These are phyloP conservation scores for Puffinus mauretanicus DNA, from an alignment of 2,113 vertebrate species.

Conservation along the genomic window DNA sequence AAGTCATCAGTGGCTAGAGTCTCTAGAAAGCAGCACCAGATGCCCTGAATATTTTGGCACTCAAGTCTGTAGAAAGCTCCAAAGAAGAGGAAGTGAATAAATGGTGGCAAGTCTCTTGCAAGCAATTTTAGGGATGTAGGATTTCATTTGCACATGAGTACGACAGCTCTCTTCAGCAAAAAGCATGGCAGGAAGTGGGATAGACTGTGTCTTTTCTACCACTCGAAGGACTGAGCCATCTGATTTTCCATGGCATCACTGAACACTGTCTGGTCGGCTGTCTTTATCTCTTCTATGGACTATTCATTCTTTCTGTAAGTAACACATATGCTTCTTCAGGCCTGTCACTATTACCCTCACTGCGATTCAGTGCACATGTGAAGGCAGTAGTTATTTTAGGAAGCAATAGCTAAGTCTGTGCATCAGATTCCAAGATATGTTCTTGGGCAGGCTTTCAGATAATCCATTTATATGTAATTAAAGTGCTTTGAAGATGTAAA, in stretches of 20 bases:
- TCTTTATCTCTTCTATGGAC: not conserved
- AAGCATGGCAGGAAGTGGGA: not conserved
- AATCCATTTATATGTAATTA: not conserved
- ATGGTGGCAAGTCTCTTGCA: not conserved
- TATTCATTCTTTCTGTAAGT: not conserved
- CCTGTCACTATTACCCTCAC: not conserved
- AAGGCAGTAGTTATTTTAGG: constrained; percentile 2
- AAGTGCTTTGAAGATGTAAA: constrained; percentile 31
- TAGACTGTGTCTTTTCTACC: not conserved
- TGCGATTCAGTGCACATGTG: accelerated
- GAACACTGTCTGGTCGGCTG: not conserved
- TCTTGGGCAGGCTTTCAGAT: constrained; percentile 3
- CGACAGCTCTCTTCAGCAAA: not conserved
- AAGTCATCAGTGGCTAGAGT: not conserved
- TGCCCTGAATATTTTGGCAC: not conserved
- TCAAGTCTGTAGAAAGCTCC: not conserved
- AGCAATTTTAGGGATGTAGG: constrained; percentile 1
- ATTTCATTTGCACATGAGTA: not conserved
- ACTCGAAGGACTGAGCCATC: not conserved
- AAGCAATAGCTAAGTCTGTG: not conserved
- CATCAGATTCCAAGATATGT: not conserved
- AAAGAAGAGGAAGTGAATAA: constrained; percentile 40
- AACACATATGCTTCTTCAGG: not conserved
- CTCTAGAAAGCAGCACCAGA: not conserved
- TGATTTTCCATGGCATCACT: not conserved